Percentiles rank a stretch among this genome's conserved stretches.
Conservation (phyloP, 2,888 invertebrate species). For the Eilema sororculum region DNA sequence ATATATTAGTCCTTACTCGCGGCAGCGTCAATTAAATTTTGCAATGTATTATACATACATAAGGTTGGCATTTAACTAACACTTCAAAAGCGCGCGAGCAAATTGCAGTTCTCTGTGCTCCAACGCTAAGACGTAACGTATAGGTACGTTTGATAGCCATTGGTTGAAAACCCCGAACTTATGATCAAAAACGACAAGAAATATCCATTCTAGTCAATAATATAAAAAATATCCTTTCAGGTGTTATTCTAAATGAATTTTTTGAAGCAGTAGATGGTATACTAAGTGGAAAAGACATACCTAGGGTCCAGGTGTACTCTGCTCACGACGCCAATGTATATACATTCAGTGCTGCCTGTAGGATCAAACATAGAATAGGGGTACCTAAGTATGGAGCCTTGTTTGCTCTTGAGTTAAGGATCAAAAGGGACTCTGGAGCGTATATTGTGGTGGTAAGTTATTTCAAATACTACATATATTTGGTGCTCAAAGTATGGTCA, state of each 20-base stretch:
- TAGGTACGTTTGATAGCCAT: no score
- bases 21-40: no score
- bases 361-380: constrained; percentile 42
- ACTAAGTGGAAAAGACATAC: constrained; percentile 44
- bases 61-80: no score
- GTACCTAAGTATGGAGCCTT: constrained; percentile 51
- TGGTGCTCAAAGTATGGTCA: no score
- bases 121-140: no score
- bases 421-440: constrained; percentile 43
- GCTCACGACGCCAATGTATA: constrained; percentile 59
- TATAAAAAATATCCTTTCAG: constrained; percentile 26
- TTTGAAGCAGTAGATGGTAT: constrained; percentile 40
- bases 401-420: constrained; percentile 58
- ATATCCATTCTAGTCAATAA: no score
- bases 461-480: background rate
- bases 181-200: no score
- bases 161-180: no score
- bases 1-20: no score
- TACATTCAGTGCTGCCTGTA: constrained; percentile 39
- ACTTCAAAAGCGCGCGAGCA: no score
- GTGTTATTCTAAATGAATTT: constrained; percentile 54
- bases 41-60: no score
- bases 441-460: constrained; percentile 61
- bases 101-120: no score
- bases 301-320: constrained; percentile 52